Evolutionary conservation across 2,113 vertebrate genomes (phyloP).

Genomic region (Ornithorhynchus anatinus): DNA sequence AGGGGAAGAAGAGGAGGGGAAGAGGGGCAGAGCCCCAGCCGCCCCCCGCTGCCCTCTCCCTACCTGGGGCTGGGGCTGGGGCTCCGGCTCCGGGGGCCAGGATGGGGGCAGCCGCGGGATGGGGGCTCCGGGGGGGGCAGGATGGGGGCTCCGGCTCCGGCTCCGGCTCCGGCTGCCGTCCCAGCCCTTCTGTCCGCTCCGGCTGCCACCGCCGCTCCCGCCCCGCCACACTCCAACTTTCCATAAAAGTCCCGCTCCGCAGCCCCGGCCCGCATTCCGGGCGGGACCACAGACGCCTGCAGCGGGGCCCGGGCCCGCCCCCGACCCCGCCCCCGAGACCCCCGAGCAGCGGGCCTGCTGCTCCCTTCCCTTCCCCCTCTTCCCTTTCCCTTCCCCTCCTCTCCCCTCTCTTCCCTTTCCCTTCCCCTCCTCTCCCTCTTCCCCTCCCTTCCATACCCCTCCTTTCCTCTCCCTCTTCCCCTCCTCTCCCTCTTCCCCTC

Average conservation of each 20-base stretch:
- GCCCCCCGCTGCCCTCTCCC: neutral
- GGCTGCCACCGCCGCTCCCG: constrained; percentile 56
- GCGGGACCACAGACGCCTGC: constrained; percentile 77
- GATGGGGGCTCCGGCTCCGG: constrained; percentile 22
- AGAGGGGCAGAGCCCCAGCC: neutral
- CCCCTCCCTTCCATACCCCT: neutral
- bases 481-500: too few species aligned
- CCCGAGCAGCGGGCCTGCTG: neutral
- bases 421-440: neutral
- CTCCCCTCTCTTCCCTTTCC: neutral
- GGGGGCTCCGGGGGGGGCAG: neutral
- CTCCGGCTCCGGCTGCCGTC: constrained; percentile 32
- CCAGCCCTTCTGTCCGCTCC: constrained; percentile 65
- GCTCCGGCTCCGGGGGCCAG: neutral
- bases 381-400: neutral
- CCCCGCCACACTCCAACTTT: constrained; percentile 70
- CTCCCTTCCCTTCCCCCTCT: neutral
- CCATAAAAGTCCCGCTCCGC: constrained; percentile 92
- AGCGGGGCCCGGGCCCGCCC: constrained; percentile 77
- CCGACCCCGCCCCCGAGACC: constrained; percentile 10
- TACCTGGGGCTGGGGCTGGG: too few species aligned
- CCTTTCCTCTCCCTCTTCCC: too few species aligned
- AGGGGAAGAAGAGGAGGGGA: neutral
- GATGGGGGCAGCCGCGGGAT: neutral
- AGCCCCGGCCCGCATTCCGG: constrained; percentile 82